Conservation (phyloP, 2,113 vertebrate species). For the Micromys minutus region DNA sequence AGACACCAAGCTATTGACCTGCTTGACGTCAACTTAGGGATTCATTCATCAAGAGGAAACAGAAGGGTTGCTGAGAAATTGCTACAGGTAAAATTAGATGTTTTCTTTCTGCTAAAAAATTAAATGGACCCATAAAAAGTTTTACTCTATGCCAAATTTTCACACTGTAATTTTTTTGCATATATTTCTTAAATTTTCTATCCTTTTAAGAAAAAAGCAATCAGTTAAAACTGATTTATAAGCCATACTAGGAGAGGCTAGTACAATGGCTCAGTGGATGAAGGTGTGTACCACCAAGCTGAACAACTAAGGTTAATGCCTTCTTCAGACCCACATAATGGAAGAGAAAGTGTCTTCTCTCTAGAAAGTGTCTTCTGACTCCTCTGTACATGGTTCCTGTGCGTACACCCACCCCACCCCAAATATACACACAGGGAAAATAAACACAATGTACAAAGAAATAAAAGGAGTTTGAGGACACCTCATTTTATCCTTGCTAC, state of each 20-base stretch:
- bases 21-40: constrained; percentile 11
- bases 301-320: neutral
- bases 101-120: neutral
- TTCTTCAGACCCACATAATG: neutral
- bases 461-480: neutral
- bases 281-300: accelerated
- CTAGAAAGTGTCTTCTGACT: too few species aligned
- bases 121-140: neutral
- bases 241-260: neutral
- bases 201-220: neutral
- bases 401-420: neutral
- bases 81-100: constrained; percentile 14
- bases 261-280: neutral
- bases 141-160: constrained; percentile 29
- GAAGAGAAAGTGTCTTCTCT: neutral
- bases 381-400: neutral
- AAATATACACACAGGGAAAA: neutral
- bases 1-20: constrained; percentile 10
- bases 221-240: neutral
- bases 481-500: constrained; percentile 48
- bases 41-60: constrained; percentile 38
- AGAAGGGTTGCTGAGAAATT: constrained; percentile 11
- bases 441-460: neutral
- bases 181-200: constrained; percentile 21
- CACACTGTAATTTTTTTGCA: constrained; percentile 35